Evolutionary conservation across 2,113 vertebrate genomes (phyloP), one percentile per base, ranked within the genome.

Genomic region (Heterotis niloticus): DNA sequence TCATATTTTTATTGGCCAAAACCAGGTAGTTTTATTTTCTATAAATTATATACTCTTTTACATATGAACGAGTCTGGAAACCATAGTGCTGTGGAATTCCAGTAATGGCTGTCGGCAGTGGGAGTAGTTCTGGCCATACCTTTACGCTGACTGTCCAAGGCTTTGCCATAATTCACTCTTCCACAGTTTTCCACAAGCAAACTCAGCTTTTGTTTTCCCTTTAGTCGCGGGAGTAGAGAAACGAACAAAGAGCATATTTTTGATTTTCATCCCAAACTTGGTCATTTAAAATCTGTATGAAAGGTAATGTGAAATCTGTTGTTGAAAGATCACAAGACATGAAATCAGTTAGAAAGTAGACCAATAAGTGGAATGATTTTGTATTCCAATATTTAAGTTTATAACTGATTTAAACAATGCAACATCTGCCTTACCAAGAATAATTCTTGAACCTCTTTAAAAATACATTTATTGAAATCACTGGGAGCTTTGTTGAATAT

Each of bases 181-280:
- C 96, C 96, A 0, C 95, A 88, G 87, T 98, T 97, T 86, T 98
- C 96, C 23, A 98, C 96, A 81, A 98, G 84, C 28, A 98, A 88
- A 66, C 93, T 91, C 82, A 98, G 86, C 16, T 87, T 86, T 62
- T 88, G 91, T 75, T 92, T 90, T 5, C 91, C 93, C 96, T 96
- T 87, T 24, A 73, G 5, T 59, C 51, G n/a, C 72, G 23, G 44
- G 73, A n/a, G 34, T 34, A 51, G 14, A 81, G 56, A 80, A 51
- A 34, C 16, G 81, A 62, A 81, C 74, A 20, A 29, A 64, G 17
- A 60, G n/a, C 56, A 74, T 56, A 57, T 74, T 57, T n/a, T 26
- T 11, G 23, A 44, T 7, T 26, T 10, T 74, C 20, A 57, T 56
- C 34, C 44, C 51, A 20, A n/a, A n/a, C 5, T 52, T 44, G 34